Evolutionary conservation across 2,797 vertebrate species (phyloP), one percentile per base, ranked within the genome.

Genomic region (Tinamus major): DNA sequence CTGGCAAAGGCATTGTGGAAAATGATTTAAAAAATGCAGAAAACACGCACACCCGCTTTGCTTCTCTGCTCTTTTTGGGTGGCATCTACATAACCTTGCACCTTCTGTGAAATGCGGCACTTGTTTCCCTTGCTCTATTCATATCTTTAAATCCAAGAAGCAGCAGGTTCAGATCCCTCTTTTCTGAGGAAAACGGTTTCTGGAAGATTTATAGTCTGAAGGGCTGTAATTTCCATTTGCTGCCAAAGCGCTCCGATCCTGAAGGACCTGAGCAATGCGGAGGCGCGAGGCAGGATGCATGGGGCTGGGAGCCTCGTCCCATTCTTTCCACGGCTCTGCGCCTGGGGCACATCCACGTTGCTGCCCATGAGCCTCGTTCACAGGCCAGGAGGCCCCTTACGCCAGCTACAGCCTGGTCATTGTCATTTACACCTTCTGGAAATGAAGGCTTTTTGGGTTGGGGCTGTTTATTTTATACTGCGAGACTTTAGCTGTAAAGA

Each of bases 361-460:
- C 69, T 78, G 53, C 59, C 27, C 53, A 41, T 51, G 51, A 68
- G 75, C 76, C 81, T 95, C 87, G 94, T 81, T 90, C 90, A 90
- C 33, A 74, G 75, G 67, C 85, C 83, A 61, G 70, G 63, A 96
- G 85, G 85, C 91, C 91, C 77, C 88, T 95, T 90, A 84, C 70
- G 27, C 67, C 9, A 39, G 74, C 63, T 91, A 67, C 62, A 29
- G 53, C 56, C 9, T 2, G 20, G 35, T 91, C 92, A 92, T 94
- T 63, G 84, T 83, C 49, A 79, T 90, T 90, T 84, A 79, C 1
- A 0, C 46, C 83, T 95, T 70, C 83, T 95, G 92, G 80, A 94
- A 94, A 86, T 65, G 69, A 95, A 81, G 44, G 53, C 70, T 83
- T 5, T 90, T 94, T 86, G 59, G 63, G 84, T 81, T 90, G 79